Percentiles rank a stretch among this genome's conserved stretches.
phyloP scores from a whole-genome alignment of 1,140 invertebrate genomes.

The Drosophila busckii region DNA sequence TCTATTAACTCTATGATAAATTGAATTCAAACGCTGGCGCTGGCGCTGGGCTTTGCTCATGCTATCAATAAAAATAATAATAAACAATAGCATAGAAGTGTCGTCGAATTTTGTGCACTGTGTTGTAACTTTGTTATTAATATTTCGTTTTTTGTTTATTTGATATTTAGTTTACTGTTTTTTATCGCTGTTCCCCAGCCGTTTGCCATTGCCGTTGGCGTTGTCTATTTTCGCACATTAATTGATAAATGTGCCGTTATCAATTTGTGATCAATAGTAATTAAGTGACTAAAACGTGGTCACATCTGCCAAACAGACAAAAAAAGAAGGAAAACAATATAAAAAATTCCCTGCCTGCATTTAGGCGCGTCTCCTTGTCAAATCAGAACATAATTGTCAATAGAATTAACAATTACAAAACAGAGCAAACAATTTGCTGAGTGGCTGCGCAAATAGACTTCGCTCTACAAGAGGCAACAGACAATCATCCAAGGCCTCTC shows the following conservation, averaged over 20 bases:
- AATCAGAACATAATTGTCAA: conserved; percentile 42
- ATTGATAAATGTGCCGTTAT: conserved; percentile 66
- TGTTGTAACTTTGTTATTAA: conserved; percentile 18
- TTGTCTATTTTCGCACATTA: conserved; percentile 54
- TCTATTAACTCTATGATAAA: conserved; percentile 47
- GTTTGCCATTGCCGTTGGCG: background rate
- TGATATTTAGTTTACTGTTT: conserved; percentile 19
- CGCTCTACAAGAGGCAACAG: background rate
- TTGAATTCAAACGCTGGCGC: conserved; percentile 24
- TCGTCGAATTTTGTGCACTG: conserved; percentile 1
- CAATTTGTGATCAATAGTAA: conserved; percentile 65
- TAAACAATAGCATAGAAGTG: conserved; percentile 31
- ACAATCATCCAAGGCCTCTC: too few species aligned
- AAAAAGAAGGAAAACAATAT: conserved; percentile 36
- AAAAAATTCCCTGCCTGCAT: conserved; percentile 48
- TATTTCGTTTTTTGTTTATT: conserved; percentile 16
- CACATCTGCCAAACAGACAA: conserved; percentile 11
- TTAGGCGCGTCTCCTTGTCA: conserved; percentile 12
- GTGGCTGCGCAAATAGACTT: conserved; percentile 35
- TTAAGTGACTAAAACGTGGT: conserved; percentile 44
- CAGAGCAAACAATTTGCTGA: conserved; percentile 44
- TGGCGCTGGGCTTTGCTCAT: conserved; percentile 26
- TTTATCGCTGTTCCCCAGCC: too few species aligned
- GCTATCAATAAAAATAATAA: conserved; percentile 54
- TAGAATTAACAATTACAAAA: conserved; percentile 51